Base-by-base conservation (phyloP, 2,797 vertebrate genomes). In the Gambelia wislizenii region DNA sequence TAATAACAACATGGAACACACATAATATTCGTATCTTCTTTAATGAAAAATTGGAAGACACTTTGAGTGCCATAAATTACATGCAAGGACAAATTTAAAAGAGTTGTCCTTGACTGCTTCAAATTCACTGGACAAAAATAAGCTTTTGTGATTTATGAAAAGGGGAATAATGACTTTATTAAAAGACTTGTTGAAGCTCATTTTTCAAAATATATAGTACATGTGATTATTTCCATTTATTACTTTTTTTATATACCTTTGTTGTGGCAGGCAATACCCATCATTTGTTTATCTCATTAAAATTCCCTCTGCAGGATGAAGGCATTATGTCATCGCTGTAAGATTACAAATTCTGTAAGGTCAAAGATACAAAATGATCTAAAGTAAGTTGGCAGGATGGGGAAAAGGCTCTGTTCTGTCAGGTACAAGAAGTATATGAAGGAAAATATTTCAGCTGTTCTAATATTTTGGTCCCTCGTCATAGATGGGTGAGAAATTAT, bases 171-270 rank as follows among this genome's bases (percentile, higher is more conserved):
- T 93, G 42, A 89, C 91, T 93, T 95, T 93, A 93, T 42, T 95
- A 94, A 94, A 90, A 91, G 89, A 84, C 82, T 88, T 91, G n/a
- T 72, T 92, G 92, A 87, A 93, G 59, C 59, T 94, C 70, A 91
- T 94, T 95, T 96, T 95, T 95, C 93, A 95, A 92, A 93, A 94
- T 87, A 90, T 88, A 86, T 88, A 90, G 27, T 88, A 90, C 59
- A 86, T 87, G 12, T 86, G 70, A 94, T 92, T 84, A 92, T 93
- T 92, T 85, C 75, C 72, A 83, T 85, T 95, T 95, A 94, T 91
- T 90, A 89, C 70, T 89, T 70, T 47, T 87, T 88, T 91, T 94
- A 87, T 91, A 85, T 93, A 84, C 42, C 91, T 93, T 59, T 39
- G 6, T 89, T 85, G 13, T 88, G 92, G 14, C 39, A 84, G 76